Conservation (phyloP, 2,797 vertebrate species). For the Coilia nasus region DNA sequence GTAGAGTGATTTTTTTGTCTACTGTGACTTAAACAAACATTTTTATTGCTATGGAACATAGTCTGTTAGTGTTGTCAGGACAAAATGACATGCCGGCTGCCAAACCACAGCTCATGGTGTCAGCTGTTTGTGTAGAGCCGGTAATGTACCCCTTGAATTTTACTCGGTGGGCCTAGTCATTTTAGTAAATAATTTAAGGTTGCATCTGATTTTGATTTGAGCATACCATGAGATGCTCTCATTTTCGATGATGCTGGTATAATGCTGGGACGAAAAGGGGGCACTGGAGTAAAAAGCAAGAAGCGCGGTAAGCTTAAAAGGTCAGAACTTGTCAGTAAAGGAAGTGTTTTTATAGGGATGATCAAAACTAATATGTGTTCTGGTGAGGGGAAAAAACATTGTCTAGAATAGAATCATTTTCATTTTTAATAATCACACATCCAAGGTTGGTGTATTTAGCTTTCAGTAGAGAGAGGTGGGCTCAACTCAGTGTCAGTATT, state of each 20-base stretch:
- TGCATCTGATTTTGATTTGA: constrained; percentile 16
- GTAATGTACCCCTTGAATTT: constrained; percentile 17
- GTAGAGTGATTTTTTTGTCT: neutral
- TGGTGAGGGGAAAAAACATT: no score
- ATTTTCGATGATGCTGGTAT: neutral
- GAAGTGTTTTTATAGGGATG: neutral
- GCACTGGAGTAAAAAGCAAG: neutral
- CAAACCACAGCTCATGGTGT: constrained; percentile 23
- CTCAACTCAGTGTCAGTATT: no score
- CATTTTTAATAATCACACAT: no score
- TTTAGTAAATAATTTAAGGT: neutral
- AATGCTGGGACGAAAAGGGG: neutral
- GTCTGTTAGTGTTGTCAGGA: constrained; percentile 26
- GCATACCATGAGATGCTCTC: neutral
- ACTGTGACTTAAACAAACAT: constrained; percentile 21
- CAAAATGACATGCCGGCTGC: neutral
- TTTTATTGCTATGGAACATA: constrained; percentile 23
- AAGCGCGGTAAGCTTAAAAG: neutral
- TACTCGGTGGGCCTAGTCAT: constrained; percentile 2
- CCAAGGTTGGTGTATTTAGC: no score
- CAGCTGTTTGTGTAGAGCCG: constrained; percentile 21
- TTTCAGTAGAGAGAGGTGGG: no score
- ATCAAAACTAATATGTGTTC: neutral
- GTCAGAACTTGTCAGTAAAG: neutral
- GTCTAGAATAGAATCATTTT: no score